These are phyloP conservation scores for Psittacus erithacus DNA, from an alignment of 2,113 vertebrate genomes.

Conservation along the genomic window DNA sequence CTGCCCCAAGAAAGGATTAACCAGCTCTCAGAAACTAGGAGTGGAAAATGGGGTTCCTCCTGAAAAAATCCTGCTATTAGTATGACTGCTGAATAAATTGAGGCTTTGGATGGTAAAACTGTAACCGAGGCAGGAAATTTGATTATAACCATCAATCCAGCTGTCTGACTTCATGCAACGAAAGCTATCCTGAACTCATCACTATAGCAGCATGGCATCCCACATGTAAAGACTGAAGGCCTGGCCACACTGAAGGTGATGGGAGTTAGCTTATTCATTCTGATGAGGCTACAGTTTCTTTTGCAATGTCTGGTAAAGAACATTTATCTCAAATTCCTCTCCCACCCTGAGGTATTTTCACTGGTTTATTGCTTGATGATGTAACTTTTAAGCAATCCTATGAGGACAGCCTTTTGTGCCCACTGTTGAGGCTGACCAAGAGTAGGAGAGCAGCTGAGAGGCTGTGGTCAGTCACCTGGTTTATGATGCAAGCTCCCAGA, in stretches of 20 bases:
- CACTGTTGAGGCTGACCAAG: neutral
- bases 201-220: neutral
- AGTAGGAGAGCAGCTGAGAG: neutral
- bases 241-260: neutral
- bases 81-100: neutral
- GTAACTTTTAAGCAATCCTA: constrained; percentile 27
- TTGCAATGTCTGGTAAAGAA: constrained; percentile 23
- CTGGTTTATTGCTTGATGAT: constrained; percentile 18
- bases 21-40: constrained; percentile 3
- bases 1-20: constrained; percentile 12
- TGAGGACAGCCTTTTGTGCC: neutral
- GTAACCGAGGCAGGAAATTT: neutral
- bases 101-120: constrained; percentile 29
- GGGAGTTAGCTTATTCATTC: neutral
- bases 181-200: neutral
- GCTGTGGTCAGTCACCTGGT: neutral
- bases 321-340: constrained; percentile 43
- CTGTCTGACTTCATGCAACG: neutral
- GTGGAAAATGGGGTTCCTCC: neutral
- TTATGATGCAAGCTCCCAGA: neutral
- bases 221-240: neutral
- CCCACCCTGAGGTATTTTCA: constrained; percentile 33
- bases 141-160: neutral
- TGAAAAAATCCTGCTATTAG: constrained; percentile 32
- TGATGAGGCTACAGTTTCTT: neutral